A percentile compares a stretch with the other conserved stretches of the same genome.
phyloP scores from a whole-genome alignment of 2,888 invertebrate species.

The Esperia sulphurella region DNA sequence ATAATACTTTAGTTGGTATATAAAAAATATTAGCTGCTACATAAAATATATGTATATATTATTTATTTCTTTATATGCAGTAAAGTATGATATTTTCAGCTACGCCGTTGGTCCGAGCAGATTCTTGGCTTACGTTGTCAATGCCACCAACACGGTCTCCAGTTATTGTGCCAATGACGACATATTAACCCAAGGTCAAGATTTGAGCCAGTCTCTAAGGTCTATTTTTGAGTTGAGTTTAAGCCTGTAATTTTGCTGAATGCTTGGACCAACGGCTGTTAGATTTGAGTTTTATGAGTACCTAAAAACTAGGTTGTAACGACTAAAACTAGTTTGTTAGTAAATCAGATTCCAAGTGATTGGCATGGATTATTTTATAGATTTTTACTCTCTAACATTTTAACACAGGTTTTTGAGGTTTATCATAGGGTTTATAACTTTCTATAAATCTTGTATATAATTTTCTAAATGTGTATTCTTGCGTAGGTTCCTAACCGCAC shows the following conservation, averaged over 20 bases:
- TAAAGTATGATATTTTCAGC: conserved; percentile 48
- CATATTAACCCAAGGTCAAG: conserved; percentile 46
- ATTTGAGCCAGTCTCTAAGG: conserved; percentile 26
- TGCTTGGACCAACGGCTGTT: conserved; percentile 63
- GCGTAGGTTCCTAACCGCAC: conserved; percentile 77
- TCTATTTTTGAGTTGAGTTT: conserved; percentile 23
- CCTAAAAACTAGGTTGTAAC: conserved; percentile 3
- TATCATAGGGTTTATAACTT: conserved; percentile 13
- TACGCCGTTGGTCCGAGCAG: conserved; percentile 77
- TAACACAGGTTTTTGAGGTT: conserved; percentile 20
- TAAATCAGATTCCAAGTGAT: not conserved
- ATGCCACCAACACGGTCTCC: conserved; percentile 75
- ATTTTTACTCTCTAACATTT: conserved; percentile 35
- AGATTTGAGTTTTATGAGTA: too few relatives aligned
- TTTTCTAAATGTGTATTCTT: conserved; percentile 27
- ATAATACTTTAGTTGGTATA: too few relatives aligned
- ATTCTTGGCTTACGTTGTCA: conserved; percentile 75
- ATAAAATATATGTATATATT: too few relatives aligned
- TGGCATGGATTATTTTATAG: conserved; percentile 15
- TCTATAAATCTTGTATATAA: not conserved
- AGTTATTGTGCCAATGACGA: conserved; percentile 56
- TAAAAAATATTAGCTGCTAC: too few relatives aligned
- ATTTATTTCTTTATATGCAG: too few relatives aligned
- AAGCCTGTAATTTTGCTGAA: conserved; percentile 40
- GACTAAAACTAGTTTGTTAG: conserved; percentile 7